These are phyloP conservation scores for Phrynocephalus guinanensis DNA, from an alignment of 2,797 vertebrate species.

Conservation along the genomic window DNA sequence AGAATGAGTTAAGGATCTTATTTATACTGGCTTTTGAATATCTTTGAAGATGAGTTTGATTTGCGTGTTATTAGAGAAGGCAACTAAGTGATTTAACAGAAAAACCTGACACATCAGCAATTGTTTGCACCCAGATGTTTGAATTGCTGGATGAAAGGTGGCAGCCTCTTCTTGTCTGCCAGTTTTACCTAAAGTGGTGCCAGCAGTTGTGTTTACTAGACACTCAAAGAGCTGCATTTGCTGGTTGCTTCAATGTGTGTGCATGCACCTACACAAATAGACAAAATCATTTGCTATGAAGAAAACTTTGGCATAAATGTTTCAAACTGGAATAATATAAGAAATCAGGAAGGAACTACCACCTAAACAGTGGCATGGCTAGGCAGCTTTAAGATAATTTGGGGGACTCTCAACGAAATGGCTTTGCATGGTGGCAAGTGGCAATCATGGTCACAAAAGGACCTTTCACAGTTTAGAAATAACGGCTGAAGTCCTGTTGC, in stretches of 20 bases:
- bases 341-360: neutral
- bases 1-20: slow-evolving; percentile 58
- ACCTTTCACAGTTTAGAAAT: too few relatives aligned
- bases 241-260: neutral
- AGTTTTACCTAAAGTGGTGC: neutral
- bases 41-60: slow-evolving; percentile 61
- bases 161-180: neutral
- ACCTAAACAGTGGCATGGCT: neutral
- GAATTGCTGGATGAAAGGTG: neutral
- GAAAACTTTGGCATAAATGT: neutral
- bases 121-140: slow-evolving; percentile 31
- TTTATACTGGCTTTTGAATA: slow-evolving; percentile 58
- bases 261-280: neutral
- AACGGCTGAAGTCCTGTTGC: too few relatives aligned
- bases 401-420: neutral
- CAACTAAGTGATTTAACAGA: slow-evolving; percentile 44
- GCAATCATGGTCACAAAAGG: too few relatives aligned
- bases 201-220: neutral
- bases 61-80: slow-evolving; percentile 57
- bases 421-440: neutral
- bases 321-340: neutral
- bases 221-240: neutral
- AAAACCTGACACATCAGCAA: neutral
- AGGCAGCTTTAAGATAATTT: neutral
- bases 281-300: neutral